Conservation (phyloP, 1,140 invertebrate genomes). For the Geopemphigus sp. region DNA sequence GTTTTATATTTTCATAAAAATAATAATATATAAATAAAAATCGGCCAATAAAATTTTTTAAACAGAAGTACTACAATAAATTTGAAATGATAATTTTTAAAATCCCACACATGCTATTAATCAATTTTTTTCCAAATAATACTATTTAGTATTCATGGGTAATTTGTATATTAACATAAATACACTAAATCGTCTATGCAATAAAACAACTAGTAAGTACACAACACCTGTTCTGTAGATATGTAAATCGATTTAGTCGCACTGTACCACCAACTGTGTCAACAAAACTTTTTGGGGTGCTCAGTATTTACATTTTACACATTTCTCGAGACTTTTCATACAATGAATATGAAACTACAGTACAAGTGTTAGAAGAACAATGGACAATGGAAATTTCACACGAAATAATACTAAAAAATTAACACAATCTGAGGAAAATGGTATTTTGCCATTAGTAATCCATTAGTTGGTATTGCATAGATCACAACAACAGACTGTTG, state of each 20-base stretch:
- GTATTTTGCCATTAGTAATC: not conserved
- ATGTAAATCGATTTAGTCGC: constrained; percentile 32
- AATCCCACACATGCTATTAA: no score
- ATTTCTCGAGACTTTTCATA: constrained; percentile 27
- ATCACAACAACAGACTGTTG: constrained; percentile 3
- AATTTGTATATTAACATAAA: constrained; percentile 30
- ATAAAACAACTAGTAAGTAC: not conserved
- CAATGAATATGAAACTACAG: not conserved
- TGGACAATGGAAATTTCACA: no score
- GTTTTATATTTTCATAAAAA: no score
- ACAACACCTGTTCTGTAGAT: constrained; percentile 22
- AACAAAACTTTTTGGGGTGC: constrained; percentile 16
- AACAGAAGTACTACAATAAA: no score
- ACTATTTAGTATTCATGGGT: constrained; percentile 11
- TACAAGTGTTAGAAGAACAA: not conserved
- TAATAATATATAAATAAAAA: no score
- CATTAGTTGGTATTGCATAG: not conserved
- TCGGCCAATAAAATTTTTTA: no score
- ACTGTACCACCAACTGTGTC: constrained; percentile 27
- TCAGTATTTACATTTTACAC: constrained; percentile 20
- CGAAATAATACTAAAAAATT: not conserved
- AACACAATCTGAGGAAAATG: not conserved
- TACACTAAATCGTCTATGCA: not conserved
- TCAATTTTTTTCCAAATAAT: not conserved
- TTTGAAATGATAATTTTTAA: no score